Percentiles rank a stretch among this genome's conserved stretches.
These are phyloP conservation scores for Zaprionus inermis DNA, from an alignment of 1,140 invertebrate genomes.

Conservation along the genomic window DNA sequence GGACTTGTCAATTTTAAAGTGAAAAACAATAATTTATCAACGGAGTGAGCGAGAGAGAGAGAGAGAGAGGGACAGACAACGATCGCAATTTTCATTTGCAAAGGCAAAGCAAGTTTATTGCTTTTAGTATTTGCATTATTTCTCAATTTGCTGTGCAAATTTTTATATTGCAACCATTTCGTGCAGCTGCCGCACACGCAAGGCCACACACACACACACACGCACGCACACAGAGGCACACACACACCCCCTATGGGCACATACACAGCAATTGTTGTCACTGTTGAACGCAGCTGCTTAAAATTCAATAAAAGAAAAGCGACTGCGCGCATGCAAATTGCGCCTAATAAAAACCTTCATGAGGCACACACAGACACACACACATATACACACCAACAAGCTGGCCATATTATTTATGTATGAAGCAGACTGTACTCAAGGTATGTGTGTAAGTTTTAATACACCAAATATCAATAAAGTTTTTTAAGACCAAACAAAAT, in stretches of 20 bases:
- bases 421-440: background rate
- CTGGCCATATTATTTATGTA: background rate
- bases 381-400: conserved; percentile 14
- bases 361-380: conserved; percentile 52
- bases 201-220: conserved; percentile 14
- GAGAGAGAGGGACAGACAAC: background rate
- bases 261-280: conserved; percentile 61
- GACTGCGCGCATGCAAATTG: conserved; percentile 72
- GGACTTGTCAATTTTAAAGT: conserved; percentile 54
- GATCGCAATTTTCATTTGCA: conserved; percentile 19
- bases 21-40: conserved; percentile 25
- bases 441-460: conserved; percentile 7
- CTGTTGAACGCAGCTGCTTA: conserved; percentile 69
- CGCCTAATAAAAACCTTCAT: conserved; percentile 75
- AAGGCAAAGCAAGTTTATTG: conserved; percentile 55
- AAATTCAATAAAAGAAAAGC: conserved; percentile 78
- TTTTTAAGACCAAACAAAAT: conserved; percentile 4
- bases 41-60: background rate
- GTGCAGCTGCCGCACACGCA: conserved; percentile 63
- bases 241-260: conserved; percentile 1
- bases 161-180: conserved; percentile 70
- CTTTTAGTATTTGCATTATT: conserved; percentile 77
- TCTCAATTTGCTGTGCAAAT: conserved; percentile 68
- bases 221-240: conserved; percentile 6
- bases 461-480: conserved; percentile 3